These are phyloP conservation scores for Astreopora myriophthalma DNA, from an alignment of 64 coral and sea anemone genomes.

Conservation along the genomic window DNA sequence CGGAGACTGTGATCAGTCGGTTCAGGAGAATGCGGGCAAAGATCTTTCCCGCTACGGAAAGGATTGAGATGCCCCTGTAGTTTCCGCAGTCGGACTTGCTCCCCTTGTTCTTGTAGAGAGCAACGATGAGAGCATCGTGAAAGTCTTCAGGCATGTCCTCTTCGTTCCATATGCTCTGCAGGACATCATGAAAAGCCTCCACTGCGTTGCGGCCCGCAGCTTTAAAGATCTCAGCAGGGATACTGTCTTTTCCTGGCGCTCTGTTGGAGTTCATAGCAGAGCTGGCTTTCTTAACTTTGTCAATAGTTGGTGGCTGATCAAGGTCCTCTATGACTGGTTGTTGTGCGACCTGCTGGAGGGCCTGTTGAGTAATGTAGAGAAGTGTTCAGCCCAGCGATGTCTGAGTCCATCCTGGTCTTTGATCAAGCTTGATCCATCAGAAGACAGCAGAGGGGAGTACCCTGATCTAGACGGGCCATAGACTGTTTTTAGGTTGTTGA, in stretches of 20 bases:
- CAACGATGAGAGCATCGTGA: conserved; percentile 37
- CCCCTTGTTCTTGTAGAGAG: conserved; percentile 66
- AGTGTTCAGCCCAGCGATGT: conserved; percentile 27
- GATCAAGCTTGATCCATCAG: conserved; percentile 49
- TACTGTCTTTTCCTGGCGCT: conserved; percentile 58
- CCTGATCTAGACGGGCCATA: not conserved
- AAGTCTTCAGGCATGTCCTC: conserved; percentile 66
- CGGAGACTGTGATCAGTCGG: conserved; percentile 17
- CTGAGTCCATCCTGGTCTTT: conserved; percentile 48
- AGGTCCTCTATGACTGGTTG: too few relatives aligned
- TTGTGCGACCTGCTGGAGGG: conserved; percentile 14
- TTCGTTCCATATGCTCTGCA: conserved; percentile 53
- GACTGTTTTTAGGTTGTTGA: too few relatives aligned
- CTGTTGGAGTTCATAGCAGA: conserved; percentile 9
- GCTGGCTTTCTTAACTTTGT: conserved; percentile 71
- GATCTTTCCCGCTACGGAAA: conserved; percentile 62
- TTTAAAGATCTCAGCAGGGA: conserved; percentile 41
- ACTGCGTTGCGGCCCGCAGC: conserved; percentile 1
- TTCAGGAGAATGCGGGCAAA: conserved; percentile 48
- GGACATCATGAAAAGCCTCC: conserved; percentile 51
- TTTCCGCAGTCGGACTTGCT: conserved; percentile 41
- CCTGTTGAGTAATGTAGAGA: conserved; percentile 27
- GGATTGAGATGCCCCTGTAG: conserved; percentile 55
- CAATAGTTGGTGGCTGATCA: conserved; percentile 24
- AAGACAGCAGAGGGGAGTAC: conserved; percentile 35